Evolutionary conservation across 1,140 invertebrate species (phyloP), one percentile per base, ranked within the genome.

Genomic region (Druon quercuslanigerum): DNA sequence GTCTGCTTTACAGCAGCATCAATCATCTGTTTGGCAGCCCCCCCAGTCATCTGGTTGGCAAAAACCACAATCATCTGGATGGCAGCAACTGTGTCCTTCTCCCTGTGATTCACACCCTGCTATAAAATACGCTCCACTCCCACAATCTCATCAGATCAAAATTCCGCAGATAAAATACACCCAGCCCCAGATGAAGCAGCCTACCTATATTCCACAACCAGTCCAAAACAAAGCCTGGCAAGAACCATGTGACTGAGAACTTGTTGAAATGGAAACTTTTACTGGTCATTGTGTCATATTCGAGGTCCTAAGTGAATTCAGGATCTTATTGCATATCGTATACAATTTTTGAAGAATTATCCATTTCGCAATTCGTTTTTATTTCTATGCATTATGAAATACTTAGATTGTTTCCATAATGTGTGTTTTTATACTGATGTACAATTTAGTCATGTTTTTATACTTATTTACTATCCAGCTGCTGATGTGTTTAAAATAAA

Each of bases 121-220:
- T 8, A 78, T 60, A 73, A 77, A 82, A n/a, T 85, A 84, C 33
- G 82, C 81, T 14, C 81, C 81, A 4, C 74, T 74, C 14, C 79
- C 82, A 51, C 75, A 82, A 25, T 76, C 79, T 20, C 82, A 85
- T 56, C 80, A 82, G 0, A 78, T 77, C 40, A 66, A 66, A 46
- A 66, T 66, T 25, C 84, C 84, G 0, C 79, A 84, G n/a, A 82
- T 87, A 19, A 83, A 83, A 16, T 87, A 86, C 40, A 78, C 84
- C 7, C 85, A 88, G 3, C 80, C 79, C 7, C 76, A 84, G 50
- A 82, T n/a, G 50, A 46, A 46, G 40, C 79, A 77, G 40, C 78
- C 56, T 75, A 76, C 60, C 71, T 76, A 73, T 72, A 73, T 70
- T 73, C 78, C 80, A 8, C 77, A 73, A 70, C 20, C 81, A 52